phyloP scores from a whole-genome alignment of 2,888 invertebrate genomes.

The Spilarctia lutea region DNA sequence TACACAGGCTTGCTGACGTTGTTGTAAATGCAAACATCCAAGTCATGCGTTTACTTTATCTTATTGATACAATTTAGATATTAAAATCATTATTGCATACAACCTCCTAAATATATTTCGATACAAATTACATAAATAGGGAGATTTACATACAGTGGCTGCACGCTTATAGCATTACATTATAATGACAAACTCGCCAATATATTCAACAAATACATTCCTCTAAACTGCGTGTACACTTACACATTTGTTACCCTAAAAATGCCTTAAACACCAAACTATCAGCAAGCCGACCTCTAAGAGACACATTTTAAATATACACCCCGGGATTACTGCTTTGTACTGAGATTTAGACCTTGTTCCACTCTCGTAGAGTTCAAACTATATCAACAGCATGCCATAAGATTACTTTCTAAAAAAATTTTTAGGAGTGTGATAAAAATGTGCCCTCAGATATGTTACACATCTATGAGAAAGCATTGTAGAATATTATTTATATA shows the following conservation, averaged over 20 bases:
- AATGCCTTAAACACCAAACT: slow-evolving; percentile 37
- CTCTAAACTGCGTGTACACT: slow-evolving; percentile 33
- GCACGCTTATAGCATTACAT: slow-evolving; percentile 15
- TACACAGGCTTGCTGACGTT: slow-evolving; percentile 53
- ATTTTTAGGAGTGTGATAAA: slow-evolving; percentile 43
- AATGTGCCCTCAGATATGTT: slow-evolving; percentile 50
- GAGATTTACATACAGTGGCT: slow-evolving; percentile 25
- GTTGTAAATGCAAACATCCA: slow-evolving; percentile 38
- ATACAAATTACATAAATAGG: slow-evolving; percentile 27
- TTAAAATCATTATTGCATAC: slow-evolving; percentile 44
- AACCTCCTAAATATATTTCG: slow-evolving; percentile 27
- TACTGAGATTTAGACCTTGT: slow-evolving; percentile 67
- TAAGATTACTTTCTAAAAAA: slow-evolving; percentile 24
- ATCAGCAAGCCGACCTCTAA: slow-evolving; percentile 51
- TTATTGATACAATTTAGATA: slow-evolving; percentile 32
- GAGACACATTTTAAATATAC: slow-evolving; percentile 58
- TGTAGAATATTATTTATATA: slow-evolving; percentile 50
- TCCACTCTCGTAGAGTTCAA: slow-evolving; percentile 27
- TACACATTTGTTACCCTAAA: slow-evolving; percentile 26
- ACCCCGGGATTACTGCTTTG: slow-evolving; percentile 58
- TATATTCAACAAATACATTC: slow-evolving; percentile 32
- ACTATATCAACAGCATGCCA: slow-evolving; percentile 27
- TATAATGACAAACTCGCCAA: slow-evolving; percentile 18
- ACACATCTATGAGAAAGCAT: slow-evolving; percentile 35
- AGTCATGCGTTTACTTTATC: slow-evolving; percentile 25